Evolutionary conservation across 2,888 invertebrate species (phyloP).

Genomic region (Eristalinus aeneus): DNA sequence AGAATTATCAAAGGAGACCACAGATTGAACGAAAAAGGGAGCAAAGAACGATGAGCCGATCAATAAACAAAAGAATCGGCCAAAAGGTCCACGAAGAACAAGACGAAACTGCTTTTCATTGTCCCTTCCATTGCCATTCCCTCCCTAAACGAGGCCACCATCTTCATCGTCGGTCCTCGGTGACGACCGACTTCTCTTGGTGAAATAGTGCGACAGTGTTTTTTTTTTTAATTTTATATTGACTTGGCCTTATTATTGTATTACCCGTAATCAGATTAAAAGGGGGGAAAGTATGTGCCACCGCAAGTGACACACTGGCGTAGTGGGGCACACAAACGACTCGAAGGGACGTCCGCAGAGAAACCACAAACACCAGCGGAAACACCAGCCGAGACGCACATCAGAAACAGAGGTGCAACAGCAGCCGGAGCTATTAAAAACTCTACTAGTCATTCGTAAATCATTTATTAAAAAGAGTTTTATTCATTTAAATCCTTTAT

Average conservation of each 20-base stretch:
- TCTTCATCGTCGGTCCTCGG: not conserved
- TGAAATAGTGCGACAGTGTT: slow-evolving; percentile 51
- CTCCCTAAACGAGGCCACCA: not conserved
- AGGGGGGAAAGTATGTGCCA: slow-evolving; percentile 49
- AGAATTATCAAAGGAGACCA: slow-evolving; percentile 3
- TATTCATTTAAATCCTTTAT: slow-evolving; percentile 62
- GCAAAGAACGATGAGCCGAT: slow-evolving; percentile 9
- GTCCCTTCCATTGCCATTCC: not conserved
- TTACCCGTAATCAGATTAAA: slow-evolving; percentile 65
- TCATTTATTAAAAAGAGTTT: slow-evolving; percentile 69
- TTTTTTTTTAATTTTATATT: not conserved
- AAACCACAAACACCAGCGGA: not conserved
- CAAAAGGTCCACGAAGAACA: not conserved
- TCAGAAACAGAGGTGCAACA: slow-evolving; percentile 13
- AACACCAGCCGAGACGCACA: slow-evolving; percentile 2
- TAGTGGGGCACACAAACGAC: slow-evolving; percentile 47
- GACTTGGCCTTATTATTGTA: slow-evolving; percentile 51
- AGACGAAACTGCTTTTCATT: too few relatives aligned
- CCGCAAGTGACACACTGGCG: slow-evolving; percentile 51
- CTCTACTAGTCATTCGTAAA: slow-evolving; percentile 69
- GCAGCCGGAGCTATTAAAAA: slow-evolving; percentile 59
- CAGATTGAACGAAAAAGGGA: slow-evolving; percentile 15
- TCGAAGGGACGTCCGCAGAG: not conserved
- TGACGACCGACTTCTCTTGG: slow-evolving; percentile 17
- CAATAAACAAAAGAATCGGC: slow-evolving; percentile 6